A percentile compares a stretch with the other conserved stretches of the same genome.
These are phyloP conservation scores for Dendrocincla fuliginosa DNA, from an alignment of 2,797 vertebrate species.

Conservation along the genomic window DNA sequence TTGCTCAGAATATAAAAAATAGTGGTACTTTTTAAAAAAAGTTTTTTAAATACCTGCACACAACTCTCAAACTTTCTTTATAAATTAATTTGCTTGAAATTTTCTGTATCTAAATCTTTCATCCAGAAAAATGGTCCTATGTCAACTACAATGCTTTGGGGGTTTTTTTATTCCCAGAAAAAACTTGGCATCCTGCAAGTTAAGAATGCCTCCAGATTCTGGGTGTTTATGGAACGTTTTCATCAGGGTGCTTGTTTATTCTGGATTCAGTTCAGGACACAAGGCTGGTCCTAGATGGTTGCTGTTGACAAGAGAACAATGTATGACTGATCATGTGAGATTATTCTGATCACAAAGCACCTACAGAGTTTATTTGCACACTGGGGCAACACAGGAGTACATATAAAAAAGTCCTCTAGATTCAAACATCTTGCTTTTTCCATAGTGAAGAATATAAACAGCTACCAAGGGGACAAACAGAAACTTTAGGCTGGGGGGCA, in stretches of 20 bases:
- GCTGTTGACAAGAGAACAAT: conserved; percentile 72
- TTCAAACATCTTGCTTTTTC: conserved; percentile 34
- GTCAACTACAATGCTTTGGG: background rate
- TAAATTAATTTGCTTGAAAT: conserved; percentile 40
- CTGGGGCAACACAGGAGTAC: background rate
- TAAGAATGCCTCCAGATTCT: conserved; percentile 60
- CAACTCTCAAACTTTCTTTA: conserved; percentile 7
- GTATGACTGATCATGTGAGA: conserved; percentile 54
- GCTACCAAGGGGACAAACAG: conserved; percentile 45
- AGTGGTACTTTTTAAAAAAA: background rate
- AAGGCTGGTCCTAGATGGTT: conserved; percentile 57
- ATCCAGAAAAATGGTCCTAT: background rate
- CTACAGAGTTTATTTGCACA: conserved; percentile 60
- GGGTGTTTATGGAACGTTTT: conserved; percentile 62
- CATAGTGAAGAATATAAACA: conserved; percentile 14
- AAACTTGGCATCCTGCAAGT: conserved; percentile 39
- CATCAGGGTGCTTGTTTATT: conserved; percentile 69
- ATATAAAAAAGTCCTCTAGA: conserved; percentile 1
- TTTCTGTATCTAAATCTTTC: conserved; percentile 29
- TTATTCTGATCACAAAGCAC: conserved; percentile 63
- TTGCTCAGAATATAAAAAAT: conserved; percentile 16
- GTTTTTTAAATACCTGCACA: background rate
- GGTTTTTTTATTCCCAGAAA: background rate
- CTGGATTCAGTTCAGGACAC: conserved; percentile 68
- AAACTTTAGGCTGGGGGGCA: conserved; percentile 33